These are phyloP conservation scores for Pyrrhia umbra DNA, from an alignment of 2,888 invertebrate genomes.

Conservation along the genomic window DNA sequence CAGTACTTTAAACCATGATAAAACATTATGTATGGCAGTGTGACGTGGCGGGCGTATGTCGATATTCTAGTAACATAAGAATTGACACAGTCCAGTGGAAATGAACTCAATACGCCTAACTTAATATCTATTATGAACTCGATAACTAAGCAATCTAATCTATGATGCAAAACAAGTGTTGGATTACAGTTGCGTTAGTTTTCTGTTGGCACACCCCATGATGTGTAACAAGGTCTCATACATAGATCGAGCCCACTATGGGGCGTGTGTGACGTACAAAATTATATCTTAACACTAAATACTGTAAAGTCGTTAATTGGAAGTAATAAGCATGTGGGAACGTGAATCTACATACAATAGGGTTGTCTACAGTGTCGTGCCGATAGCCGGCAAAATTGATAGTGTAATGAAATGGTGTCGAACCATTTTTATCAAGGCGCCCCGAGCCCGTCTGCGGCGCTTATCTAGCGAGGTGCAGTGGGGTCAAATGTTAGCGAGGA, in stretches of 20 bases:
- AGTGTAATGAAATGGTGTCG: conserved; percentile 61
- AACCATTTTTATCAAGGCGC: conserved; percentile 65
- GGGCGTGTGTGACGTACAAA: conserved; percentile 69
- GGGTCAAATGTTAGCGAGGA: conserved; percentile 60
- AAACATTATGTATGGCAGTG: conserved; percentile 80
- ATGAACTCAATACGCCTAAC: conserved; percentile 84
- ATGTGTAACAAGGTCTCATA: conserved; percentile 86
- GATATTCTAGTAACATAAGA: conserved; percentile 92
- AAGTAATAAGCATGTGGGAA: conserved; percentile 73
- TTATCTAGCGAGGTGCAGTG: conserved; percentile 64
- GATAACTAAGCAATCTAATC: conserved; percentile 80
- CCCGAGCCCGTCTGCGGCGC: conserved; percentile 47
- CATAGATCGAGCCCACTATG: conserved; percentile 86
- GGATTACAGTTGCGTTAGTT: conserved; percentile 71
- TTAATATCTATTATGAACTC: conserved; percentile 68
- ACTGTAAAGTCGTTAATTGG: conserved; percentile 63
- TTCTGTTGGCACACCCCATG: conserved; percentile 76
- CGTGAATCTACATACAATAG: conserved; percentile 75
- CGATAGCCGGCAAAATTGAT: conserved; percentile 65
- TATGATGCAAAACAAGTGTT: conserved; percentile 82
- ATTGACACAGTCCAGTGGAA: conserved; percentile 91
- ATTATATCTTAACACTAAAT: conserved; percentile 69
- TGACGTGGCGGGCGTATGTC: conserved; percentile 90
- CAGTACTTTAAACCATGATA: conserved; percentile 72
- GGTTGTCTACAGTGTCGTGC: conserved; percentile 63